Evolutionary conservation across 2,888 invertebrate genomes (phyloP), one percentile per base, ranked within the genome.

Genomic region (Melanotus villosus): DNA sequence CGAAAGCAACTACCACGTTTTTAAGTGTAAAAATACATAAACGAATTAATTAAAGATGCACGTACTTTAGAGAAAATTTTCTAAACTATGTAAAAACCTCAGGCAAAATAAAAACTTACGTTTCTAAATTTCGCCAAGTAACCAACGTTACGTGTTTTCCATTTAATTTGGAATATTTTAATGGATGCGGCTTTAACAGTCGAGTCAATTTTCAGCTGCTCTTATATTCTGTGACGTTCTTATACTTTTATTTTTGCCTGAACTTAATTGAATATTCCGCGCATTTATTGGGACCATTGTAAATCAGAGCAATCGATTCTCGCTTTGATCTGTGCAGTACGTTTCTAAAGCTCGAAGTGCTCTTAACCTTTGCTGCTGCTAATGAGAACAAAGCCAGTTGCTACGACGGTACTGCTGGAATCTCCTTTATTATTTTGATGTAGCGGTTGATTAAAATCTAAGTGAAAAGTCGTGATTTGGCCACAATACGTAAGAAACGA

Each of bases 261-360:
- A 26, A 10, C 58, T 41, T 58, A 58, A 58, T 58, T 58, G 58
- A 58, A 43, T 58, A 58, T 58, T 58, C 58, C 43, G 41, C 41
- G 43, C 43, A 18, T 56, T 56, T 36, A 56, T 56, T 56, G 56
- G 56, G n/a, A 16, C 36, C 7, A 23, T 56, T 56, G 36, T 56
- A 56, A 56, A 56, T 56, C 56, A 38, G 56, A 38, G 38, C 56
- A 41, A 18, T 58, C 58, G 30, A 58, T 58, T 56, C 41, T 23
- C 26, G 23, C 58, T 58, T 58, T 58, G 58, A 58, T 58, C 43
- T 23, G 26, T 38, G 23, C 23, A 43, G 16, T 23, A 26, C 34
- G 43, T 43, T 23, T 38, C 38, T 54, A 54, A 54, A 56, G 56
- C 36, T 43, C 18, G 26, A 41, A 43, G 43, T 43, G 41, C 58